Base-by-base conservation (phyloP, 2,113 vertebrate species). In the Rissa tridactyla region DNA sequence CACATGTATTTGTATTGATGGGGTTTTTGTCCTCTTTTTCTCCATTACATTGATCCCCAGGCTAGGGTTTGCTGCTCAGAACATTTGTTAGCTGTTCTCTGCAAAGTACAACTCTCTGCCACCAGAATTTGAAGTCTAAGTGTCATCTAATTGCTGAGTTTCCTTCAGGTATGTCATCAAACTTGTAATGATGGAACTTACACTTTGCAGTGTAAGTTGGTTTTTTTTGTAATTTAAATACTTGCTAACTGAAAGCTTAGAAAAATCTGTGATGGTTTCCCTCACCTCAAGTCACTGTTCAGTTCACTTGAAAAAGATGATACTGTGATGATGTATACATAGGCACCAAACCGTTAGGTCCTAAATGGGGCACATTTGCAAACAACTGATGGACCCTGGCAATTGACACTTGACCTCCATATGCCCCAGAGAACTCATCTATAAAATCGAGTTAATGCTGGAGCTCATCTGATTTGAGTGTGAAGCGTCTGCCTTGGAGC, bases 21-120 rank as follows among this genome's bases (percentile, higher is more conserved):
- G 77, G n/a, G 0, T 75, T 96, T 84, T 86, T 96, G 88, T 88
- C 90, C 93, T 94, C 72, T 90, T 76, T 96, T 89, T 86, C 69
- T 94, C 71, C 40, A 26, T 90, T 71, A 83, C 52, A 68, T 38
- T 85, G 68, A 83, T 57, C 91, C 47, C 25, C 71, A 75, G 86
- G 84, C 78, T 61, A 71, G 70, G 5, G 11, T 82, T 80, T 80
- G 58, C 77, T 47, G 71, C 71, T 70, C 82, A 58, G 66, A 90
- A 29, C 54, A 46, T 80, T 80, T 82, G 49, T 60, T 85, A 34
- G 62, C 78, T 87, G 58, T 91, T 87, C 62, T 51, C 57, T 92
- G 30, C 87, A 30, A 96, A 92, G 20, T 25, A 78, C 46, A 32
- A 9, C 57, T 70, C 49, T 10, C 55, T 82, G 47, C 55, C 54